Conservation (phyloP, 30 jellyfish, hydroid and myxozoan species). For the Hydractinia echinata region DNA sequence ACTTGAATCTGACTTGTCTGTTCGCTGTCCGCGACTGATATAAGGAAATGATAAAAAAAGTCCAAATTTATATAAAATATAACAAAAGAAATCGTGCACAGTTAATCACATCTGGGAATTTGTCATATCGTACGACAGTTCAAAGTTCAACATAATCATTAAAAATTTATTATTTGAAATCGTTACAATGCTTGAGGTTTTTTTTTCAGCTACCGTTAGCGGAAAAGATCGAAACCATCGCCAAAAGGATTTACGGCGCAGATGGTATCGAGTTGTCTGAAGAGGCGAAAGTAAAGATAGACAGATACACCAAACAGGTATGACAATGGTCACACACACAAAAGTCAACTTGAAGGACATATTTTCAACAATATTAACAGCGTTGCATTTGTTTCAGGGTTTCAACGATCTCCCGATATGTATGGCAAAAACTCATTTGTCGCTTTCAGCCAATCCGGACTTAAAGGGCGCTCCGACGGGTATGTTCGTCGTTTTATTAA, state of each 20-base stretch:
- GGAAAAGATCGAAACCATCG: conserved; percentile 79
- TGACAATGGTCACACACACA: background rate
- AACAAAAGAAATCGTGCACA: no score
- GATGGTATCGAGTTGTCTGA: conserved; percentile 72
- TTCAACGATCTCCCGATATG: conserved; percentile 83
- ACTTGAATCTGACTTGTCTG: no score
- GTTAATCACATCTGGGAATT: no score
- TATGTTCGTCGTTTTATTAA: background rate
- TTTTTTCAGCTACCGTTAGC: conserved; percentile 74
- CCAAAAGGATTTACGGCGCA: conserved; percentile 85
- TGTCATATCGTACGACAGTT: no score
- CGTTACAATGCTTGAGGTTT: background rate
- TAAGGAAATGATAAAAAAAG: no score
- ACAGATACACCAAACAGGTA: conserved; percentile 75
- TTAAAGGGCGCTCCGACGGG: conserved; percentile 92
- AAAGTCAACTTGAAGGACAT: background rate
- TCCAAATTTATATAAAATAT: no score
- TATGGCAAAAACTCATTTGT: conserved; percentile 93
- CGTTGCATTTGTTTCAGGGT: conserved; percentile 45
- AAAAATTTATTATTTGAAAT: no score
- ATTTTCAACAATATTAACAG: background rate
- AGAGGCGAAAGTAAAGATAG: conserved; percentile 71
- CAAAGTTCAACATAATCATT: no score
- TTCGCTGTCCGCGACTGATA: no score
- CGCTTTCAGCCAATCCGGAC: conserved; percentile 83